Conservation (phyloP, 2,797 vertebrate species). For the Eulemur albifrons region DNA sequence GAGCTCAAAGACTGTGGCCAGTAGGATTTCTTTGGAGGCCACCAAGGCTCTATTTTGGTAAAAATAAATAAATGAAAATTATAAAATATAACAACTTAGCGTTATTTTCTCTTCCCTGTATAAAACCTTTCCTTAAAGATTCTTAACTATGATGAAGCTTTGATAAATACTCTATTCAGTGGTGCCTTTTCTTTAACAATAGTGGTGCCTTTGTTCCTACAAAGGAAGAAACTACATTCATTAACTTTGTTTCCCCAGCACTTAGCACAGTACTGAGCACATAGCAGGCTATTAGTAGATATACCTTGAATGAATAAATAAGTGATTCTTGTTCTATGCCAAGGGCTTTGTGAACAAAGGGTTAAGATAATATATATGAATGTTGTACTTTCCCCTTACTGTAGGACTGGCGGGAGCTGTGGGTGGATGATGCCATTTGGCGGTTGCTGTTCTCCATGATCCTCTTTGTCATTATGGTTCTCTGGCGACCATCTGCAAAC, state of each 20-base stretch:
- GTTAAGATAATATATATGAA: neutral
- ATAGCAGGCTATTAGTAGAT: neutral
- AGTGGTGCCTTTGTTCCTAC: neutral
- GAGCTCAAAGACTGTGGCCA: neutral
- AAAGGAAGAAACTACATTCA: neutral
- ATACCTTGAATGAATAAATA: neutral
- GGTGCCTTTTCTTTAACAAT: neutral
- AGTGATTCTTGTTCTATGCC: slow-evolving; percentile 31
- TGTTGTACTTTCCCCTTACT: slow-evolving; percentile 25
- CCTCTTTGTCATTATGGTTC: slow-evolving; percentile 97
- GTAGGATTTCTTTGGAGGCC: slow-evolving; percentile 1
- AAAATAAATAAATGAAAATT: slow-evolving; percentile 13
- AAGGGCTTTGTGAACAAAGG: neutral
- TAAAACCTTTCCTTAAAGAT: slow-evolving; percentile 1
- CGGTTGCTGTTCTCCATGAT: slow-evolving; percentile 96
- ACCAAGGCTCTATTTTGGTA: neutral
- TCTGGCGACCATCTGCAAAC: slow-evolving; percentile 95
- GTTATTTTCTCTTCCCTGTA: neutral
- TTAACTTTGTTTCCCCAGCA: neutral
- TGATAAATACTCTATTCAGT: neutral
- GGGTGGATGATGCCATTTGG: slow-evolving; percentile 98
- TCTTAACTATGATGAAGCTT: neutral
- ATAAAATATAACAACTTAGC: neutral
- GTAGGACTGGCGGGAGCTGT: slow-evolving; percentile 96
- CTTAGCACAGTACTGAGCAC: neutral